Conservation (phyloP, 2,113 vertebrate species). For the Solenodon paradoxus region DNA sequence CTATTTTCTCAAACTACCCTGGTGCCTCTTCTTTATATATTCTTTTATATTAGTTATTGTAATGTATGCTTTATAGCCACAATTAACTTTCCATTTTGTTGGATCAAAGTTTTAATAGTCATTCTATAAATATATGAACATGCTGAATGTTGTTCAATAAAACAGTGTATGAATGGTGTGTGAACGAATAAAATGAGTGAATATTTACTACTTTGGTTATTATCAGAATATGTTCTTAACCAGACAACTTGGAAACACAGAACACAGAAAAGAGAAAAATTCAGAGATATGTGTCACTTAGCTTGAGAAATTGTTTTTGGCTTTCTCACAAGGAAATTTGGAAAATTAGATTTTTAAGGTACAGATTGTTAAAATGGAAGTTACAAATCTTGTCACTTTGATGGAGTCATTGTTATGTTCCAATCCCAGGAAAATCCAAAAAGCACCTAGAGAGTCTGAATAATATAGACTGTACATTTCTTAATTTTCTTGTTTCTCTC, state of each 20-base stretch:
- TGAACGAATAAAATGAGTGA: not conserved
- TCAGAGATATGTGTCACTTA: not conserved
- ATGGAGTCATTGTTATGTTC: not conserved
- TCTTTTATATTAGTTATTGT: not conserved
- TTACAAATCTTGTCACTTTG: not conserved
- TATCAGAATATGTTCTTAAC: slow-evolving; percentile 7
- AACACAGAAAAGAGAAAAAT: not conserved
- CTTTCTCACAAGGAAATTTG: slow-evolving; percentile 22
- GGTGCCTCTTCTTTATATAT: not conserved
- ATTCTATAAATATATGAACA: not conserved
- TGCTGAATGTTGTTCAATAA: not conserved
- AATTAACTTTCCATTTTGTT: slow-evolving; percentile 2
- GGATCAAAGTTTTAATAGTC: not conserved
- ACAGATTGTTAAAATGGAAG: not conserved
- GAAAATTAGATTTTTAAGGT: slow-evolving; percentile 5
- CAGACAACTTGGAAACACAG: not conserved
- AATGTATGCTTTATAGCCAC: not conserved
- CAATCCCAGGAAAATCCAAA: not conserved
- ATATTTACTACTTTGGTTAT: not conserved
- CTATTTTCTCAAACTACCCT: not conserved
- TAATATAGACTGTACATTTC: not conserved
- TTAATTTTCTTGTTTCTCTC: not conserved
- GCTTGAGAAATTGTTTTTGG: not conserved
- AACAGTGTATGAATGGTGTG: not conserved
- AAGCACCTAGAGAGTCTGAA: not conserved